Conservation (phyloP, 2,888 invertebrate species). For the Conomelus anceps region DNA sequence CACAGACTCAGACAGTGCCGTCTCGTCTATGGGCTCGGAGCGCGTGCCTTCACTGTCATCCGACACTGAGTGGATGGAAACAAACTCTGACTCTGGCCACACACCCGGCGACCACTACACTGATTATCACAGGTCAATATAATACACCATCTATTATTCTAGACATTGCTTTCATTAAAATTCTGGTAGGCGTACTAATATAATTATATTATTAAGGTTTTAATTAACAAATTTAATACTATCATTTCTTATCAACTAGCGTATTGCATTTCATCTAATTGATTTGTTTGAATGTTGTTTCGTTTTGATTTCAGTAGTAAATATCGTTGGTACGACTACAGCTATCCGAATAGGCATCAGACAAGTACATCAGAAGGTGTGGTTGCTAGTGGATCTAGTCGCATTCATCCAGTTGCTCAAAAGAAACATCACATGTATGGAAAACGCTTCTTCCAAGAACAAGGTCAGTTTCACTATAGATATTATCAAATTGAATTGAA, state of each 20-base stretch:
- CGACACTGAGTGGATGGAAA: slow-evolving; percentile 86
- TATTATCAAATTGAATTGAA: no score
- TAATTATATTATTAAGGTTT: not conserved
- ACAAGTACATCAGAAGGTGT: slow-evolving; percentile 46
- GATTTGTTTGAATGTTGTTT: slow-evolving; percentile 13
- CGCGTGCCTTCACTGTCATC: slow-evolving; percentile 81
- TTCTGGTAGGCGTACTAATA: not conserved
- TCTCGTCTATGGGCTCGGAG: slow-evolving; percentile 89
- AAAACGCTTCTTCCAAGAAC: slow-evolving; percentile 72
- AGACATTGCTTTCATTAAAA: not conserved
- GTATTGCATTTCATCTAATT: no score
- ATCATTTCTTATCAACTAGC: no score
- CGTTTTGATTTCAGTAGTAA: slow-evolving; percentile 45
- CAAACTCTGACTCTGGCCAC: slow-evolving; percentile 71
- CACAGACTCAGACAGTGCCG: slow-evolving; percentile 86
- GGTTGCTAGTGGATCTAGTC: slow-evolving; percentile 43
- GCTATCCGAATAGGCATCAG: slow-evolving; percentile 50
- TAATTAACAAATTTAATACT: no score
- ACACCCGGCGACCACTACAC: slow-evolving; percentile 57
- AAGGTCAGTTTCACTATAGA: slow-evolving; percentile 28
- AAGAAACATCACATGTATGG: slow-evolving; percentile 93
- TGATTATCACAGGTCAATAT: slow-evolving; percentile 50
- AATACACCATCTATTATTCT: not conserved
- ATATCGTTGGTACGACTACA: slow-evolving; percentile 53
- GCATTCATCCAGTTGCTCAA: slow-evolving; percentile 56